phyloP scores from a whole-genome alignment of 2,888 invertebrate species.

The Hirtodrosophila alboralis region DNA sequence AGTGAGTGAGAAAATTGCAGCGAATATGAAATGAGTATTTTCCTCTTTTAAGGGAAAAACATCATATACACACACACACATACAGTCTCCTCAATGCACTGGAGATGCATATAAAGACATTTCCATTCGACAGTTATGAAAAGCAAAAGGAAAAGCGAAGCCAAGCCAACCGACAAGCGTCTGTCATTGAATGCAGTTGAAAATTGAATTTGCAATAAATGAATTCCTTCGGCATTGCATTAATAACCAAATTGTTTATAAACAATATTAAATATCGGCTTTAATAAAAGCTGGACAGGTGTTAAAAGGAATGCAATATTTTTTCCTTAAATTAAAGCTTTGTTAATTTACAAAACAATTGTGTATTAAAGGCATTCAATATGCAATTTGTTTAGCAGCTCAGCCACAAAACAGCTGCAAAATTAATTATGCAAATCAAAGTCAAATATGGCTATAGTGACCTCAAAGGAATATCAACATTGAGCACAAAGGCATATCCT shows the following conservation, averaged over 20 bases:
- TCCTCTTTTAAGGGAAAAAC: slow-evolving; percentile 53
- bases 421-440: slow-evolving; percentile 51
- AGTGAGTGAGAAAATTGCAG: slow-evolving; percentile 75
- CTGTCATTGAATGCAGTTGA: slow-evolving; percentile 59
- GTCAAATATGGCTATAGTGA: slow-evolving; percentile 22
- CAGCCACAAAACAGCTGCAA: slow-evolving; percentile 26
- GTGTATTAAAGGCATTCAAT: slow-evolving; percentile 47
- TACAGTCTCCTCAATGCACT: slow-evolving; percentile 25
- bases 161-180: slow-evolving; percentile 19
- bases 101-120: slow-evolving; percentile 51
- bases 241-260: slow-evolving; percentile 63
- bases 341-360: slow-evolving; percentile 12
- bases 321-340: slow-evolving; percentile 14
- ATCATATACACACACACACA: slow-evolving; percentile 38
- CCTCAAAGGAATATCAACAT: slow-evolving; percentile 32
- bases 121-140: slow-evolving; percentile 31
- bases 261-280: slow-evolving; percentile 40
- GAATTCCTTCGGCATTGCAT: slow-evolving; percentile 37
- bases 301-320: slow-evolving; percentile 21
- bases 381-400: slow-evolving; percentile 25
- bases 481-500: slow-evolving; percentile 3
- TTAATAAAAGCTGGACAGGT: slow-evolving; percentile 1
- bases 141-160: slow-evolving; percentile 16
- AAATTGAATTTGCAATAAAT: slow-evolving; percentile 64
- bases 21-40: slow-evolving; percentile 71